Evolutionary conservation across 1,140 invertebrate genomes (phyloP), one percentile per base, ranked within the genome.

Genomic region (Pectinophora gossypiella): DNA sequence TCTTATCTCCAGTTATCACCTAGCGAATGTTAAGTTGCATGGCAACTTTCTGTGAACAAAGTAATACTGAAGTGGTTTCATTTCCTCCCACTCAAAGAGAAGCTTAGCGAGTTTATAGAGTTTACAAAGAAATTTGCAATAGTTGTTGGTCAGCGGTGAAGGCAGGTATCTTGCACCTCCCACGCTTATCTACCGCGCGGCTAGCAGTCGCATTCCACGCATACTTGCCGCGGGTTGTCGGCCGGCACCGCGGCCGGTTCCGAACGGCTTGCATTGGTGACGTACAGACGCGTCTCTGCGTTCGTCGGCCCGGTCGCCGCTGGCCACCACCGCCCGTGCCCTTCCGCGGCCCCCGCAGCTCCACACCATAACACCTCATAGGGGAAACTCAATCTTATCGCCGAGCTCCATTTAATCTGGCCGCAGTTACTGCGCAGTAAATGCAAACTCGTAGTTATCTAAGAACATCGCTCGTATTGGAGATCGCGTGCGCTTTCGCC

Each of bases 161-260:
- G 58, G 51, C 51, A 54, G 50, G 53, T 67, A 71, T 68, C 60
- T 68, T 73, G 68, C 64, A 69, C 75, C 72, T 76, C 73, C 75
- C 72, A 79, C 76, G 69, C 75, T 67, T 70, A 69, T 69, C 61
- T 64, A 67, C 64, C 64, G 65, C 13, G 55, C 68, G 62, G 61
- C 68, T 78, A 76, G 50, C 50, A 52, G 72, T 76, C 76, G 73
- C 81, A 85, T 85, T 79, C 81, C 74, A 49, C 62, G 68, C 76
- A 82, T 82, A 74, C 19, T 72, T 72, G 67, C 69, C 71, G 64
- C 74, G 76, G 81, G 82, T 85, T 85, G 79, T 80, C 79, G 81
- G 74, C 76, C 76, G 67, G 61, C 61, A 56, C 57, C 56, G 70
- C 64, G 73, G 74, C 75, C 70, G 67, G 76, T 75, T 73, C 59